These are phyloP conservation scores for Sylvia borin DNA, from an alignment of 2,797 vertebrate genomes.

Conservation along the genomic window DNA sequence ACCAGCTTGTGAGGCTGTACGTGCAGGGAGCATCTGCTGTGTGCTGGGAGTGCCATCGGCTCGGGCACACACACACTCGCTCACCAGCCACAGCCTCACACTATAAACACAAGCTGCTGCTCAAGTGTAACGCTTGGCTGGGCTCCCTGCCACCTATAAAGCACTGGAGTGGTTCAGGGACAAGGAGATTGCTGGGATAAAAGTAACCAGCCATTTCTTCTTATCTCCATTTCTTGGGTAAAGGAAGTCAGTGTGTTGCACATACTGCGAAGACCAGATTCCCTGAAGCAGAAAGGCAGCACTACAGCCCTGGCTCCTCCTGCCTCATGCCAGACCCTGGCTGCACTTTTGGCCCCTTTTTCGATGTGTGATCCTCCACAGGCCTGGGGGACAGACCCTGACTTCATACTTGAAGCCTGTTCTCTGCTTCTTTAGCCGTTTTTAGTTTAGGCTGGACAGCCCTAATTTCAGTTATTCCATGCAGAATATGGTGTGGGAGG, in stretches of 20 bases:
- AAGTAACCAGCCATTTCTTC: background rate
- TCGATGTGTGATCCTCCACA: fast-evolving
- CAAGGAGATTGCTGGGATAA: background rate
- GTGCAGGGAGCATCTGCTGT: slow-evolving; percentile 43
- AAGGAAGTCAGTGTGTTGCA: background rate
- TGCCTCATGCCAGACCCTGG: background rate
- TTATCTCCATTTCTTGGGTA: background rate
- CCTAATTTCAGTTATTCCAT: background rate
- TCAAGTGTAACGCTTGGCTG: slow-evolving; percentile 9
- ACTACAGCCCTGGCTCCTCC: background rate
- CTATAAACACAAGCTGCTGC: slow-evolving; percentile 58
- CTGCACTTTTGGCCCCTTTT: background rate
- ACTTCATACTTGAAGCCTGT: background rate
- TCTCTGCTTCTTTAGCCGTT: background rate
- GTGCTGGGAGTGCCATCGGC: background rate
- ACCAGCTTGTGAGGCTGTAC: background rate
- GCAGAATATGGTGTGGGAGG: background rate
- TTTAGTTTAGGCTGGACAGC: background rate
- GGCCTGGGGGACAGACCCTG: background rate
- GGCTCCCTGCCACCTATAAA: background rate
- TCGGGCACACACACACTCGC: background rate
- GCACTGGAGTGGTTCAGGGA: background rate
- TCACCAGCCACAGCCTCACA: background rate
- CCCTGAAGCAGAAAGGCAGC: background rate
- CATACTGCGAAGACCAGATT: fast-evolving